Evolutionary conservation across 2,888 invertebrate genomes (phyloP).

Genomic region (Leptinotarsa tumamoca): DNA sequence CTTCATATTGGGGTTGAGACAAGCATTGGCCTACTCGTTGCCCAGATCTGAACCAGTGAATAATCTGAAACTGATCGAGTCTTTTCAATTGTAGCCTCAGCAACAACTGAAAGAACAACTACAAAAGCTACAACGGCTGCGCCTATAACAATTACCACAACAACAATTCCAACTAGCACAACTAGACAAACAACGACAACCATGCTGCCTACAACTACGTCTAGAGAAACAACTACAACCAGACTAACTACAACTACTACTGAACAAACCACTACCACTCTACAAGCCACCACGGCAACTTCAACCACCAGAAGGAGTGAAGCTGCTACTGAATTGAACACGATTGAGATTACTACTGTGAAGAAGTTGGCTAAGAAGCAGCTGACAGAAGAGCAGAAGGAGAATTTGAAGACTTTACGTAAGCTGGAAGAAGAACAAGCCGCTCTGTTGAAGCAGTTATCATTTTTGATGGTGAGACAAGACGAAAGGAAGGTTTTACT

Average conservation of each 20-base stretch:
- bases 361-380: constrained; percentile 53
- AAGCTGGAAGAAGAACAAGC: constrained; percentile 64
- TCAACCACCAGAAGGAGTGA: constrained; percentile 37
- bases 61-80: not conserved
- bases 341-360: constrained; percentile 35
- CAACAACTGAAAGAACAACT: constrained; percentile 28
- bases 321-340: constrained; percentile 33
- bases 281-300: constrained; percentile 14
- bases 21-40: constrained; percentile 6
- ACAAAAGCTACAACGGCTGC: constrained; percentile 37
- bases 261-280: constrained; percentile 32
- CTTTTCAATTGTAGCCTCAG: not conserved
- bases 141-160: constrained; percentile 43
- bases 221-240: constrained; percentile 37
- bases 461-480: constrained; percentile 56
- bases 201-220: constrained; percentile 37
- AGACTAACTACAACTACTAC: constrained; percentile 40
- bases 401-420: constrained; percentile 61
- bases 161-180: constrained; percentile 32
- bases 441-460: constrained; percentile 63
- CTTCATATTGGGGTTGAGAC: no score
- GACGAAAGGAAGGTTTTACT: not conserved
- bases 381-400: constrained; percentile 62
- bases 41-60: not conserved
- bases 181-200: constrained; percentile 30